Base-by-base conservation (phyloP, 2,797 vertebrate genomes). In the Podarcis lilfordi region DNA sequence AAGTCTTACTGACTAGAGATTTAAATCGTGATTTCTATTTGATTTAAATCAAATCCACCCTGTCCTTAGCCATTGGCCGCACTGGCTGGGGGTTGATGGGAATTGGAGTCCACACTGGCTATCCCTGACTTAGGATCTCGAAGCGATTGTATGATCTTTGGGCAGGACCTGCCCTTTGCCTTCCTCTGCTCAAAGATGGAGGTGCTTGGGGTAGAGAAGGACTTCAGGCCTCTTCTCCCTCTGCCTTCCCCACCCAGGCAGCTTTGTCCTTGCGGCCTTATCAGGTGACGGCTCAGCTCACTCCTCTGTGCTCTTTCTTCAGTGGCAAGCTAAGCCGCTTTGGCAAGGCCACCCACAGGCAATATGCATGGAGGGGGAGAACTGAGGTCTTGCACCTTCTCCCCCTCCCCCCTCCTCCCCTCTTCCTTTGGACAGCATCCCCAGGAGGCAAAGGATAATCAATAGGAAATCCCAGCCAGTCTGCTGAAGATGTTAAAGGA, bases 281-380 rank as follows among this genome's bases (percentile, higher is more conserved):
- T 40, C 75, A 0, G 0, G 61, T 9, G 74, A 43, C 64, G 74
- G 21, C 71, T 79, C 66, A 64, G 1, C 35, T 72, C 59, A 23
- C 0, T 64, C 59, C 11, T 1, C 61, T 17, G 8, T 0, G 8
- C 35, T 66, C 0, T n/a, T 69, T 17, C 77, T 4, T 1, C 17
- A 43, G 59, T 64, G 27, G 17, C 6, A 0, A 71, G 68, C 66
- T 21, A 55, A 80, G 35, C 75, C 4, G 32, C 15, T n/a, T 27
- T 29, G 8, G 72, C 1, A 37, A 45, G 45, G 15, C 69, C 59
- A 78, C 29, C 72, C 35, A 72, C 61, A 13, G n/a, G 10, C 37
- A 21, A 29, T 37, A 37, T 45, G 59, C 43, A 11, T 21, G 15
- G 35, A 8, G 35, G 35, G n/a, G 6, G n/a, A 19, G 32, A 40